Conservation (phyloP, 2,888 invertebrate genomes). For the Apamea epomidion region DNA sequence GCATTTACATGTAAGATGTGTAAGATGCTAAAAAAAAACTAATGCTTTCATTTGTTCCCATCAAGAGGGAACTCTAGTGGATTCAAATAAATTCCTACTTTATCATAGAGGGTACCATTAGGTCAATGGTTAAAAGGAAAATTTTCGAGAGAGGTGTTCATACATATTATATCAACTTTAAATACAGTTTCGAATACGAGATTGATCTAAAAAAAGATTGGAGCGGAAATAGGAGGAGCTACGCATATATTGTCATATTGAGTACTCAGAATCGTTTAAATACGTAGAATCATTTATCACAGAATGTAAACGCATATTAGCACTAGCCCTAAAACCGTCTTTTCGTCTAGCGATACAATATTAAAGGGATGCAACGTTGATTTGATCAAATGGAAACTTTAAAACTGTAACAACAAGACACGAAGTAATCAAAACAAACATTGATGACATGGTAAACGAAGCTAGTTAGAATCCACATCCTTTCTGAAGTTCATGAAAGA, state of each 20-base stretch:
- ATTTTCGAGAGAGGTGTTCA: not conserved
- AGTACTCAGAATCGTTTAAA: constrained; percentile 38
- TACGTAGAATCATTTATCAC: constrained; percentile 50
- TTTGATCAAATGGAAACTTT: constrained; percentile 37
- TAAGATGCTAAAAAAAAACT: not conserved
- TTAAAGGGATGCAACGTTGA: not conserved
- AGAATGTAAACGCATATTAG: constrained; percentile 54
- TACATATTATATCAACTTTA: not conserved
- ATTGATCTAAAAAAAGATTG: constrained; percentile 58
- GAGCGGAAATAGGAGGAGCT: constrained; percentile 72
- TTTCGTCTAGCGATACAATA: constrained; percentile 7
- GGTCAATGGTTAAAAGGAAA: not conserved
- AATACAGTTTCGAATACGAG: constrained; percentile 35
- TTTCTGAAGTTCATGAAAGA: constrained; percentile 41
- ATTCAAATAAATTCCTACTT: constrained; percentile 6
- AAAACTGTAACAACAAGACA: constrained; percentile 60
- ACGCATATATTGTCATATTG: constrained; percentile 44
- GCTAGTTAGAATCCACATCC: constrained; percentile 72
- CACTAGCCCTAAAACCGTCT: not conserved
- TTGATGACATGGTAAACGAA: constrained; percentile 87
- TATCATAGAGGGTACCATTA: constrained; percentile 3
- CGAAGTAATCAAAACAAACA: constrained; percentile 88
- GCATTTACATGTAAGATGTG: not conserved
- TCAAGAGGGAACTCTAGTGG: not conserved
- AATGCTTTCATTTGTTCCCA: not conserved